Conservation (phyloP, 2,797 vertebrate genomes). For the Sebastes matsubarae region DNA sequence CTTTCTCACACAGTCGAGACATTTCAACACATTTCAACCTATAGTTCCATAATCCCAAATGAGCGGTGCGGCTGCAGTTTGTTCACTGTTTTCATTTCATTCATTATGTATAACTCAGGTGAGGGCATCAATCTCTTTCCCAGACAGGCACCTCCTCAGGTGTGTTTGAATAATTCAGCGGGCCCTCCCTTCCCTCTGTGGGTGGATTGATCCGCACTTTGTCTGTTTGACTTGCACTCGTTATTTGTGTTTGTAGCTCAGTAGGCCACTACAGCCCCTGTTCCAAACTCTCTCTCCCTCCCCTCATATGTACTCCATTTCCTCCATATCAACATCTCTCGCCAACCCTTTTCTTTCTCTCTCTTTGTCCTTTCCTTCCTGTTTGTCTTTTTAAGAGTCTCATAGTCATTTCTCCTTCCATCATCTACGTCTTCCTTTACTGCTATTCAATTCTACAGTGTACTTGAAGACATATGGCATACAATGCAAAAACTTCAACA, state of each 20-base stretch:
- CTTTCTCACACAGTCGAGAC: not conserved
- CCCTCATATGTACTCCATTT: not conserved
- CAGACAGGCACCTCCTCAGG: slow-evolving; percentile 76
- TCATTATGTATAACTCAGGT: slow-evolving; percentile 70
- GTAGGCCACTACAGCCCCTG: slow-evolving; percentile 52
- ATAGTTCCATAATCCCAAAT: not conserved
- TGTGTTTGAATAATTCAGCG: slow-evolving; percentile 77
- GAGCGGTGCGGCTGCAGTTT: slow-evolving; percentile 1
- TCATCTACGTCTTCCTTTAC: not conserved
- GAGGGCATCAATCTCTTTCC: slow-evolving; percentile 66
- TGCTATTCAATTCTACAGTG: not conserved
- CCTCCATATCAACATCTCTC: not conserved
- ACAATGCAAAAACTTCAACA: not conserved
- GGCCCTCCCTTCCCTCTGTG: slow-evolving; percentile 37
- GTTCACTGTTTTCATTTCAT: slow-evolving; percentile 41
- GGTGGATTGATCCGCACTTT: slow-evolving; percentile 66
- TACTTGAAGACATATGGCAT: not conserved
- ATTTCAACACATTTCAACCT: not conserved
- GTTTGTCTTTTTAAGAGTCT: not conserved
- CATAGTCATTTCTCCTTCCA: not conserved
- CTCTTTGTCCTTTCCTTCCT: not conserved
- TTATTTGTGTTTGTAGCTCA: slow-evolving; percentile 75
- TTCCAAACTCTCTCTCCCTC: not conserved
- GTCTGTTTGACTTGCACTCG: slow-evolving; percentile 43
- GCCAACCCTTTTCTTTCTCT: not conserved